Conservation (phyloP, 2,797 vertebrate species). For the Oryzias sinensis region DNA sequence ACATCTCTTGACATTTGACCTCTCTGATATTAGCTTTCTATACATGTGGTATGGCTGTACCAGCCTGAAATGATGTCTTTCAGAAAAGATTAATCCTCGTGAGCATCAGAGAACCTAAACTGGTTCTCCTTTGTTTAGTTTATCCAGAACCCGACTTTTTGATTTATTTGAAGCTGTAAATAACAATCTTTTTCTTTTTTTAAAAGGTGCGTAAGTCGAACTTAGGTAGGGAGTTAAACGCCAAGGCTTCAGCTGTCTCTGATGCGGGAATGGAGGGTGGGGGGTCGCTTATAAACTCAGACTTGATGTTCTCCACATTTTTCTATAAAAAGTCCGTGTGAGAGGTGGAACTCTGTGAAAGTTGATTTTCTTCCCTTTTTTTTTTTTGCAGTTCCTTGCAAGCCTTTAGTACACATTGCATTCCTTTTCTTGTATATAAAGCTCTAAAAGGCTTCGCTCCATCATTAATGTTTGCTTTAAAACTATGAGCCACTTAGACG, state of each 20-base stretch:
- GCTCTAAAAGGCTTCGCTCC: constrained; percentile 3
- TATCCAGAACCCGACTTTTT: too few relatives aligned
- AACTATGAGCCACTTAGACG: constrained; percentile 19
- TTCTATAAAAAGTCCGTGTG: neutral
- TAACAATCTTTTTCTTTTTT: too few relatives aligned
- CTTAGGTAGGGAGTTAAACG: too few relatives aligned
- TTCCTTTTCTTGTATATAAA: constrained; percentile 1
- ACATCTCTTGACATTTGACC: constrained; percentile 43
- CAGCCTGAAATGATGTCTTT: neutral
- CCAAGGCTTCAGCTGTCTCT: too few relatives aligned
- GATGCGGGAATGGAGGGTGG: neutral
- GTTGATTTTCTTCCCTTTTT: neutral
- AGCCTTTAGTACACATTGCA: neutral
- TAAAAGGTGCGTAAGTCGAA: too few relatives aligned
- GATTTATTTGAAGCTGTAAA: too few relatives aligned
- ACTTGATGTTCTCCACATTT: constrained; percentile 24
- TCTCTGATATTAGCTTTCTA: constrained; percentile 9
- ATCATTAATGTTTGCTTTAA: constrained; percentile 19
- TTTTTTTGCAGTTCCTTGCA: neutral
- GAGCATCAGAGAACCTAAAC: neutral
- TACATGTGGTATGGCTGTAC: constrained; percentile 6
- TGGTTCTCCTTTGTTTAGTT: too few relatives aligned
- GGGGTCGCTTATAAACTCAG: neutral
- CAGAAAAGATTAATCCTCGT: neutral
- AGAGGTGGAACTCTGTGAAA: neutral